Evolutionary conservation across 1,140 invertebrate genomes (phyloP), one percentile per base, ranked within the genome.

Genomic region (Lucilia cuprina): DNA sequence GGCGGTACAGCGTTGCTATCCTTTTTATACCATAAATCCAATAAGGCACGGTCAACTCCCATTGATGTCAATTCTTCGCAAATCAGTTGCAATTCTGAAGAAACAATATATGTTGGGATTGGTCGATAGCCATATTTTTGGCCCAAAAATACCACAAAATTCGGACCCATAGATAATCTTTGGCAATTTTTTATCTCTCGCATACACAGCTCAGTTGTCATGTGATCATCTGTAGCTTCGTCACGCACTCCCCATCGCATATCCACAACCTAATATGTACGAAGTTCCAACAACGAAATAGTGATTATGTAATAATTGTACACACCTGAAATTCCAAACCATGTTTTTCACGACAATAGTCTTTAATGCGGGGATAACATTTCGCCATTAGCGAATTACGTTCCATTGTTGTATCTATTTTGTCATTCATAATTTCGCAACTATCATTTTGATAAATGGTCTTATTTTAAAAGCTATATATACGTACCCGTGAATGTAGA

Each of bases 51-150:
- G 86, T 99, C 98, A 19, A 95, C 95, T 21, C 96, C 96, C 83
- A 93, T 96, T 90, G 92, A 94, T 3, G 89, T 91, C 12, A 91
- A 82, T 82, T 91, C 89, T 78, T 91, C 89, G 74, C 89, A 93
- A n/a, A 99, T 92, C 92, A 97, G 93, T 85, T 96, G 95, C 77
- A 99, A 93, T 89, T 99, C 98, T 0, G 96, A 96, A 13, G 96
- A 97, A 0, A 98, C 91, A 70, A 99, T 98, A 88, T 98, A 97
- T 0, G 98, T 98, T 4, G 98, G 98, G 85, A 99, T 98, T 2
- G 98, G 98, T 10, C 98, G 93, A 89, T 99, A 99, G 5, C 98
- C 98, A 91, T 99, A 99, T 91, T 99, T 99, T 92, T 99, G 98
- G 0, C 98, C 98, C 0, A 99, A 92, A 89, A 99, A 99, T 25